Conservation (phyloP, 2,888 invertebrate genomes). For the Nomada ferruginata region DNA sequence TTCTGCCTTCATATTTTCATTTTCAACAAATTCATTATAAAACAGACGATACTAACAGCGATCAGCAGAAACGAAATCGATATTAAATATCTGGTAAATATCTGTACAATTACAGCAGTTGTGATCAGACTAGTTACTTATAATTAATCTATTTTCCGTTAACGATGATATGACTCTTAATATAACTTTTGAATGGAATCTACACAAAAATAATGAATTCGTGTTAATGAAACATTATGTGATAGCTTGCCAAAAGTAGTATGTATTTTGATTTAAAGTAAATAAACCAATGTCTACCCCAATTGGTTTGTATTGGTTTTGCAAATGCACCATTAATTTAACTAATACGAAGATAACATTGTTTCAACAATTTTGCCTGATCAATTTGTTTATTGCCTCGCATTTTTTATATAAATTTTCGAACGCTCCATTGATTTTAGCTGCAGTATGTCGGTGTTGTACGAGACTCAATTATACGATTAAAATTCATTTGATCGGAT, state of each 20-base stretch:
- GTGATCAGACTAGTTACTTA: too few relatives aligned
- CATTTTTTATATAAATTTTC: neutral
- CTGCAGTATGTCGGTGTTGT: neutral
- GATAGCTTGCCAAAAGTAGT: too few relatives aligned
- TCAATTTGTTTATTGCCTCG: constrained; percentile 5
- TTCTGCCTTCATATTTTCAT: constrained; percentile 30
- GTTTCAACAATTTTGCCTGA: neutral
- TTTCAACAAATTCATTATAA: constrained; percentile 30
- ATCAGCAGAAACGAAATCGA: constrained; percentile 13
- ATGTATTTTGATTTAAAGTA: too few relatives aligned
- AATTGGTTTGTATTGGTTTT: too few relatives aligned
- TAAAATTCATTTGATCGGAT: neutral
- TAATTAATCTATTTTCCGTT: too few relatives aligned
- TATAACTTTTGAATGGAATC: too few relatives aligned
- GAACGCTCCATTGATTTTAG: neutral
- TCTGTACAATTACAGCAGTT: constrained; percentile 26
- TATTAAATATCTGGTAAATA: constrained; percentile 7
- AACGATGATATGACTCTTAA: too few relatives aligned
- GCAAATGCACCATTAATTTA: too few relatives aligned
- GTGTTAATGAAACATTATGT: too few relatives aligned
- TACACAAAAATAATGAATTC: too few relatives aligned
- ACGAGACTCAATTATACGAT: constrained; percentile 11
- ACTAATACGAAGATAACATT: too few relatives aligned
- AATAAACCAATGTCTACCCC: too few relatives aligned
- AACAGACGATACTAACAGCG: constrained; percentile 1